These are phyloP conservation scores for Halichondria panicea DNA, from an alignment of 37 sponge, comb jelly and placozoan genomes.

Conservation along the genomic window DNA sequence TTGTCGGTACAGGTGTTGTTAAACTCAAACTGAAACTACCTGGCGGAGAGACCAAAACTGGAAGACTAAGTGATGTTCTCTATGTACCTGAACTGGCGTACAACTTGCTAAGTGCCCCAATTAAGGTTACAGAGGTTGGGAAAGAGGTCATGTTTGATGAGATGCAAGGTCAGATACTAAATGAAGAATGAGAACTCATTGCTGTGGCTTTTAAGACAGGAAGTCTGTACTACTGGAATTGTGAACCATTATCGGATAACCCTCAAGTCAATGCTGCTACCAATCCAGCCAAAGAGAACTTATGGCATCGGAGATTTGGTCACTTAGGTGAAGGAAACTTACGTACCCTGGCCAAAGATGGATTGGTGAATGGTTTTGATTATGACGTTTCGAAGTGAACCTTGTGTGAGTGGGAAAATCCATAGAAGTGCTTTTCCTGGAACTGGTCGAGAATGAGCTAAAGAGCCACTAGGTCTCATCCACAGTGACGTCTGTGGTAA, in stretches of 20 bases:
- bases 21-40: not conserved
- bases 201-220: not conserved
- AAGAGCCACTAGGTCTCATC: conserved; percentile 34
- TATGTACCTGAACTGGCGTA: conserved; percentile 54
- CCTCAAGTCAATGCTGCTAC: not conserved
- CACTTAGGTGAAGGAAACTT: conserved; percentile 38
- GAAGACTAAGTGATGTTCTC: conserved; percentile 49
- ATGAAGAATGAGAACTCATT: not conserved
- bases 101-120: conserved; percentile 53
- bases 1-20: conserved; percentile 5
- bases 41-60: not conserved
- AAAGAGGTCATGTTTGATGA: conserved; percentile 31
- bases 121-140: conserved; percentile 29
- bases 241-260: not conserved
- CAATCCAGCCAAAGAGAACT: conserved; percentile 13
- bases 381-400: conserved; percentile 32
- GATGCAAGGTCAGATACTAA: not conserved
- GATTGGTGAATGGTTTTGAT: conserved; percentile 52
- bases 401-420: conserved; percentile 27
- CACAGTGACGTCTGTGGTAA: conserved; percentile 60
- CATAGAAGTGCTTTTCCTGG: conserved; percentile 20
- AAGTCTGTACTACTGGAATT: conserved; percentile 4
- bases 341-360: conserved; percentile 23
- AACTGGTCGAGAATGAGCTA: conserved; percentile 18
- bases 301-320: conserved; percentile 66